These are phyloP conservation scores for Brachionus paranguensis DNA, from an alignment of 1,140 invertebrate species.

Conservation along the genomic window DNA sequence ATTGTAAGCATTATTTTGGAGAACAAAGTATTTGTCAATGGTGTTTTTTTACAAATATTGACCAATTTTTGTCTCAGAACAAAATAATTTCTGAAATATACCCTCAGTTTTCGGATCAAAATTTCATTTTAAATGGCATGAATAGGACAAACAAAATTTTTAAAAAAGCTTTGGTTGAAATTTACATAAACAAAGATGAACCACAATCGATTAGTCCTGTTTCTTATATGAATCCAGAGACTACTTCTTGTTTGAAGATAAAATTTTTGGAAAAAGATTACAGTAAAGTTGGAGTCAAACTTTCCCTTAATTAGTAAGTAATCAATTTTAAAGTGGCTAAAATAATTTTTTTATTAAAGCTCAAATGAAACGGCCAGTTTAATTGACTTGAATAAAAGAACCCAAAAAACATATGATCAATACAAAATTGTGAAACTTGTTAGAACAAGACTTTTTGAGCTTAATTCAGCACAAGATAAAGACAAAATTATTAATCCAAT, in stretches of 20 bases:
- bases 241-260: neutral
- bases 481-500: neutral
- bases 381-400: slow-evolving; percentile 28
- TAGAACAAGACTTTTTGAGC: neutral
- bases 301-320: neutral
- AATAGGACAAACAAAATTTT: neutral
- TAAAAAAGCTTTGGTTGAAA: neutral
- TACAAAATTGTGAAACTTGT: neutral
- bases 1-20: neutral
- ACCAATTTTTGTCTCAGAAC: neutral
- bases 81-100: neutral
- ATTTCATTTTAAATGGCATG: neutral
- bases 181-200: neutral
- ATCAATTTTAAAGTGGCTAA: neutral
- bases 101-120: neutral
- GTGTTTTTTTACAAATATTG: neutral
- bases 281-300: neutral
- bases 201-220: neutral
- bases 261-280: neutral
- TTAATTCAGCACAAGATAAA: neutral
- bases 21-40: neutral
- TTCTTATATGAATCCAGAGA: neutral
- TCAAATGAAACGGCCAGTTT: neutral
- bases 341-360: neutral
- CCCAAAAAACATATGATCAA: neutral